Percentiles rank a stretch among this genome's conserved stretches.
phyloP scores from a whole-genome alignment of 2,113 vertebrate genomes.

The Columbina picui region DNA sequence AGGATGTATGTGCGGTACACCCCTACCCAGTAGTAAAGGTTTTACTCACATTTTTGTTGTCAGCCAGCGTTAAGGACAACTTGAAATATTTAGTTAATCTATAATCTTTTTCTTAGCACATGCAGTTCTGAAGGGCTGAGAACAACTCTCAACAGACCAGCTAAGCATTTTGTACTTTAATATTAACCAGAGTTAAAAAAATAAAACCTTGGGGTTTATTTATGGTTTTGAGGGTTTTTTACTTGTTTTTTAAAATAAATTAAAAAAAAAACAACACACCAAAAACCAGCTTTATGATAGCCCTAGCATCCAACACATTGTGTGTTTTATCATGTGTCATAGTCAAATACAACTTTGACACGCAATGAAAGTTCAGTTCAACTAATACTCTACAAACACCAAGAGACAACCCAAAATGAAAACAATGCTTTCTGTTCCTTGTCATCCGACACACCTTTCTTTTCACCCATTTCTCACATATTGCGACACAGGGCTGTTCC shows the following conservation, averaged over 20 bases:
- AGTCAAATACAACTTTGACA: neutral
- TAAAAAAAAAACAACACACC: neutral
- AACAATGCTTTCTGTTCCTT: neutral
- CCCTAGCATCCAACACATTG: neutral
- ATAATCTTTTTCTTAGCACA: constrained; percentile 27
- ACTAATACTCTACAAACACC: neutral
- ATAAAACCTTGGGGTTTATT: neutral
- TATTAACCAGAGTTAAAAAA: constrained; percentile 6
- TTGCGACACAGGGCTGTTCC: neutral
- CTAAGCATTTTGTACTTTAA: constrained; percentile 18
- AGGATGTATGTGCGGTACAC: neutral
- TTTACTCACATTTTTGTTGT: neutral
- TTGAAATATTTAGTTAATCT: constrained; percentile 42
- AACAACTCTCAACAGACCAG: neutral
- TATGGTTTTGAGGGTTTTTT: neutral
- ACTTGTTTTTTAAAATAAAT: neutral
- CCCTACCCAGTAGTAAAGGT: neutral
- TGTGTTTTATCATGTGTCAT: neutral
- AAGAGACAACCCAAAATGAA: neutral
- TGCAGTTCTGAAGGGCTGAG: neutral
- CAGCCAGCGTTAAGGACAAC: neutral
- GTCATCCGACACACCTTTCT: neutral
- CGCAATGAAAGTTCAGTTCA: neutral
- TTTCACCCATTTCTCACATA: neutral
- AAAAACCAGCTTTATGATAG: neutral